Conservation (phyloP, 2,888 invertebrate species). For the Aphodius granarius region DNA sequence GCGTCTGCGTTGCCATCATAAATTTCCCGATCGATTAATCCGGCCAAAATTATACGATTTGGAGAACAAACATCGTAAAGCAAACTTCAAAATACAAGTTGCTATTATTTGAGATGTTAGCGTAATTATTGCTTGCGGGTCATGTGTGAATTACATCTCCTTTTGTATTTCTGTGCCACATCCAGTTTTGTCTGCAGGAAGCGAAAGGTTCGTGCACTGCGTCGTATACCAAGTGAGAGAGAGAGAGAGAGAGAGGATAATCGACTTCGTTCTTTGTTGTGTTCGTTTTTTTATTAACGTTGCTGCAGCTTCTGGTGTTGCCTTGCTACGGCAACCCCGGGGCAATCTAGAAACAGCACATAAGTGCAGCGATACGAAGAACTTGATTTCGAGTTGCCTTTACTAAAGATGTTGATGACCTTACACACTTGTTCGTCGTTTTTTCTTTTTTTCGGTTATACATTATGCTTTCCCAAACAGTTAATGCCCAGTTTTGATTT, state of each 20-base stretch:
- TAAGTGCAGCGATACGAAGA: constrained; percentile 53
- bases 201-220: constrained; percentile 3
- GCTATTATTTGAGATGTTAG: too few relatives aligned
- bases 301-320: constrained; percentile 54
- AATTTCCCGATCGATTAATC: too few relatives aligned
- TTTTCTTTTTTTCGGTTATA: constrained; percentile 29
- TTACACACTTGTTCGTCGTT: constrained; percentile 39
- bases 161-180: not conserved
- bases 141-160: not conserved
- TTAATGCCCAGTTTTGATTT: too few relatives aligned
- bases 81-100: too few relatives aligned
- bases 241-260: constrained; percentile 46
- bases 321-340: constrained; percentile 49
- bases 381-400: constrained; percentile 52
- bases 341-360: constrained; percentile 50
- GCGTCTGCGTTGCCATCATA: too few relatives aligned
- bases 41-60: too few relatives aligned
- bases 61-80: too few relatives aligned
- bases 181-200: constrained; percentile 12
- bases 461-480: constrained; percentile 28
- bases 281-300: constrained; percentile 53
- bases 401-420: constrained; percentile 54
- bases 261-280: constrained; percentile 52
- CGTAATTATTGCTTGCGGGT: not conserved
- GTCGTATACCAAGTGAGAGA: constrained; percentile 16